Base-by-base conservation (phyloP, 92 coral and sea anemone genomes). In the Zoanthus solanderi region DNA sequence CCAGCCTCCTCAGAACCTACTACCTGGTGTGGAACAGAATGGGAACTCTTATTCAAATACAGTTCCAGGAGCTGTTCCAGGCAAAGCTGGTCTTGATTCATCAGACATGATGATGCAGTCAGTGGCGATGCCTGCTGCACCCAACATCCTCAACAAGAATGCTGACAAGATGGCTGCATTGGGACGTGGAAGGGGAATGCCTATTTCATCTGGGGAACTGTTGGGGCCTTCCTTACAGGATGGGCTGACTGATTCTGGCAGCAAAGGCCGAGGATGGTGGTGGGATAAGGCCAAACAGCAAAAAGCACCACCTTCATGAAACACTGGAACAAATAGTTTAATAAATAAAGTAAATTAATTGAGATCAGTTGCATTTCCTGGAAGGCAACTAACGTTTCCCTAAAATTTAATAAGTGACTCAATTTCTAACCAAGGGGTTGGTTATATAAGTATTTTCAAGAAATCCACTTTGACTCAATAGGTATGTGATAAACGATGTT, bases 251-350 rank as follows among this genome's bases (percentile, higher is more conserved):
- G 66, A 72, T 23, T 50, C 77, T 79, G 92, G 88, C 42, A 89
- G 87, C 15, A 94, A 89, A 72, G 98, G 98, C 32, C 92, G 98
- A 14, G 98, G 97, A 8, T 94, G 95, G 92, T 94, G 98, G 95
- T 94, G 98, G 92, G 98, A 95, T 34, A 92, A 93, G 53, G 91
- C 93, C 29, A 87, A 90, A 79, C 96, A 94, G 46, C 95, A 89
- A 17, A 90, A 93, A 60, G 75, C 93, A 7, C 78, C 79, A 18
- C 23, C 71, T 9, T 47, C 80, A 50, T 74, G 34, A 52, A 69
- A 79, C 48, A 79, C 23, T 44, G 66, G 18, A 37, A 37, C 29
- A 77, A 42, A 23, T 9, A 65, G 75, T 18, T 45, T 63, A 69
- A 30, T 69, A 23, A 44, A 46, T 66, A 81, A 23, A 53, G 46